A percentile compares a stretch with the other conserved stretches of the same genome.
Conservation (phyloP, 2,888 invertebrate genomes). For the Heliconius ethilla region DNA sequence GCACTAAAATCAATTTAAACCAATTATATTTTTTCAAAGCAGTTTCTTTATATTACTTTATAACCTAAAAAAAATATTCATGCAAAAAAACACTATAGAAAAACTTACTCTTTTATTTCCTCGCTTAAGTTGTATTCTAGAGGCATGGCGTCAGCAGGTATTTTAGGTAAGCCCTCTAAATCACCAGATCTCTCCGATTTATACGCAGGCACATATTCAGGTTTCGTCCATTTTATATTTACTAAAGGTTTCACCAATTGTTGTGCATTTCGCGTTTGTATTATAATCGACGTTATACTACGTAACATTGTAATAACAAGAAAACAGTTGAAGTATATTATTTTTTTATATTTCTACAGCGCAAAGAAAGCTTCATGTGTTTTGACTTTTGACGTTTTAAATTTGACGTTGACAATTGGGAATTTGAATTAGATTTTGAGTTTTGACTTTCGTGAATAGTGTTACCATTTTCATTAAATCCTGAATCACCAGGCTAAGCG, state of each 20-base stretch:
- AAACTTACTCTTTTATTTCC: slow-evolving; percentile 86
- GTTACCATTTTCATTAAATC: too few species aligned
- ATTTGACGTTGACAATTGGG: background rate
- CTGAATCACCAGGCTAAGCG: too few species aligned
- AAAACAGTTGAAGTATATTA: background rate
- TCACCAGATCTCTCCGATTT: slow-evolving; percentile 88
- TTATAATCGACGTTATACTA: slow-evolving; percentile 59
- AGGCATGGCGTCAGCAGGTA: slow-evolving; percentile 79
- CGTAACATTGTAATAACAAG: slow-evolving; percentile 60
- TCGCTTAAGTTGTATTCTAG: slow-evolving; percentile 82
- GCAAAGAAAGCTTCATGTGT: background rate
- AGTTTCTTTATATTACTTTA: background rate
- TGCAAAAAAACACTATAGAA: background rate
- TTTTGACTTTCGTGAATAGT: too few species aligned
- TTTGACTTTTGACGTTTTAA: slow-evolving; percentile 1
- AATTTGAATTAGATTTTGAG: too few species aligned
- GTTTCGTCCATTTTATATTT: slow-evolving; percentile 90
- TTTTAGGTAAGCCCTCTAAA: slow-evolving; percentile 78
- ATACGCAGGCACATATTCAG: slow-evolving; percentile 84
- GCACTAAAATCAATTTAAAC: slow-evolving; percentile 80
- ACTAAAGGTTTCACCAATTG: slow-evolving; percentile 83
- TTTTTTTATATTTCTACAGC: background rate
- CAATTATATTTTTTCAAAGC: background rate
- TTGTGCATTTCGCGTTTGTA: slow-evolving; percentile 68
- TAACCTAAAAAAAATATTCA: background rate